Evolutionary conservation across 2,888 invertebrate genomes (phyloP), one percentile per base, ranked within the genome.

Genomic region (Linnaemya vulpina): DNA sequence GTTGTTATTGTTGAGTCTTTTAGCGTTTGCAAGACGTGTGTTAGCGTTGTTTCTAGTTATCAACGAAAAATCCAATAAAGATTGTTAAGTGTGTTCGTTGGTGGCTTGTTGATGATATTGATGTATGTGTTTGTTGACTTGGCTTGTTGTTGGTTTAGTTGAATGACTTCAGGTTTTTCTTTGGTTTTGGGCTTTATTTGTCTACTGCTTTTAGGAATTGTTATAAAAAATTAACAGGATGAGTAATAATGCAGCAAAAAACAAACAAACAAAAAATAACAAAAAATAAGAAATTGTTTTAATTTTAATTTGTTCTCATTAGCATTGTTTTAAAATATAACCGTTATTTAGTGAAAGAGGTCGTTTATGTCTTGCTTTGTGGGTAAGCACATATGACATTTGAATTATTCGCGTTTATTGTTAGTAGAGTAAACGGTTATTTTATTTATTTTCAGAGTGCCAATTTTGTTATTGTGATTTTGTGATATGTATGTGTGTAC

Each of bases 391-490:
- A 25, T 13, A 13, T 75, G 63, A 51, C 46, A 58, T 83, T 67
- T 65, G 30, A 55, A 63, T 73, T 63, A 22, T 62, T 53, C 30
- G 35, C 55, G 46, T 65, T 55, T 46, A 15, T 46, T 65, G 20
- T 67, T 75, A 25, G 58, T 10, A 58, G 30, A 71, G 40, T 71
- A 77, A 77, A 83, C 82, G 65, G 82, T 83, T 67, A 25, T 55
- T 58, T 55, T 55, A 55, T 70, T 63, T 20, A 5, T 63, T 49
- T 80, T 13, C 38, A 35, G 67, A 53, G 22, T 73, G 71, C 30
- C 22, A 60, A 76, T 67, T 60, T 60, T 55, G 40, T 53, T 68
- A 43, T 55, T 67, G 73, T 40, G 25, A 25, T 63, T 60, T 62
- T 43, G 46, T 38, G 10, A 67, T 22, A n/a, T 9, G 8, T 58